These are phyloP conservation scores for Euclidia mi DNA, from an alignment of 2,888 invertebrate genomes.

Conservation along the genomic window DNA sequence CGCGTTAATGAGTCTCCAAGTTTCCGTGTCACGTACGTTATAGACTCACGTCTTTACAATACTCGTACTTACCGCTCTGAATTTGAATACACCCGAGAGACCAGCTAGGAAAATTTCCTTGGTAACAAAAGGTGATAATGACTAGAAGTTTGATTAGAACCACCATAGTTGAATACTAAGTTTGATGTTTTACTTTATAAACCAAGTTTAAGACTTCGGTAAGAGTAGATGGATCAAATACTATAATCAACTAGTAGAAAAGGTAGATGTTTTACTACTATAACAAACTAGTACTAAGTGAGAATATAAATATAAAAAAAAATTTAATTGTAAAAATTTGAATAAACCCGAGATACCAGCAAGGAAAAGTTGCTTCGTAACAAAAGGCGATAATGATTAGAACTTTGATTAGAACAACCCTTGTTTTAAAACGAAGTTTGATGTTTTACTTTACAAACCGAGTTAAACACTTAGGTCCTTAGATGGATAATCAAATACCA, in stretches of 20 bases:
- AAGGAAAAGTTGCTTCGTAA: slow-evolving; percentile 6
- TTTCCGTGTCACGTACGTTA: slow-evolving; percentile 65
- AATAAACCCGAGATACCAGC: slow-evolving; percentile 28
- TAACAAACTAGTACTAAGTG: no score
- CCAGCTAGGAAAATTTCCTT: slow-evolving; percentile 11
- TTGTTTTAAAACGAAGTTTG: no score
- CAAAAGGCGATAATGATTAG: slow-evolving; percentile 1
- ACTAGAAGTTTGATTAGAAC: neutral
- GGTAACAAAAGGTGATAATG: slow-evolving; percentile 3
- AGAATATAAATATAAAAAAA: no score
- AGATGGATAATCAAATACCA: no score
- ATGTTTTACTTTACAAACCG: no score
- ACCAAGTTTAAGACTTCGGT: no score
- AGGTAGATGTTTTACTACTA: no score
- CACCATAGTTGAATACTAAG: no score
- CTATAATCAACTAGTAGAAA: no score
- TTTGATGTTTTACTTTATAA: no score
- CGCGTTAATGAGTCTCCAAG: slow-evolving; percentile 55
- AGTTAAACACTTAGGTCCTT: no score
- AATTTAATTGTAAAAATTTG: slow-evolving; percentile 57
- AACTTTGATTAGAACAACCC: no score
- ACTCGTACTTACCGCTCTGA: slow-evolving; percentile 36
- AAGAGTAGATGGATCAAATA: slow-evolving; percentile 70
- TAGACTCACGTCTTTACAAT: slow-evolving; percentile 61
- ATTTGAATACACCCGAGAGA: slow-evolving; percentile 44